These are phyloP conservation scores for Carassius gibelio DNA, from an alignment of 2,113 vertebrate species.

Conservation along the genomic window DNA sequence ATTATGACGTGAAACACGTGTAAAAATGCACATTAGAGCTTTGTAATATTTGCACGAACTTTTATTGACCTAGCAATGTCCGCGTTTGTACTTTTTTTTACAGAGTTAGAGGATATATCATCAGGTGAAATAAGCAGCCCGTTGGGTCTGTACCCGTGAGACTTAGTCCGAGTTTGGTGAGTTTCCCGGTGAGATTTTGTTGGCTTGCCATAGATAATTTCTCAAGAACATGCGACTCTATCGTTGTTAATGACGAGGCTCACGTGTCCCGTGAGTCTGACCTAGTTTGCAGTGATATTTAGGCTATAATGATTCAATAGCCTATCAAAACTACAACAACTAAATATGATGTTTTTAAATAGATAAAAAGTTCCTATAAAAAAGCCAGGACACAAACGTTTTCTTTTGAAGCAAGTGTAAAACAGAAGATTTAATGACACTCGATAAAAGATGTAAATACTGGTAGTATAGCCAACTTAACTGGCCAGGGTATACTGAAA, in stretches of 20 bases:
- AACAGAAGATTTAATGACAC: conserved; percentile 73
- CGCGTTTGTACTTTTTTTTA: neutral
- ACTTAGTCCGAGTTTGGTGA: neutral
- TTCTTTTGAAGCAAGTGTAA: conserved; percentile 48
- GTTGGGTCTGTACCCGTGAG: neutral
- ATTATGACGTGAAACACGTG: neutral
- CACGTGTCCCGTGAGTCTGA: conserved; percentile 18
- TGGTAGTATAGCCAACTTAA: conserved; percentile 31
- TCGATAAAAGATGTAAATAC: conserved; percentile 34
- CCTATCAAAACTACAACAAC: too few relatives aligned
- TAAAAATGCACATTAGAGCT: neutral
- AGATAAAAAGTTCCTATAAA: neutral
- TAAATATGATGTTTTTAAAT: neutral
- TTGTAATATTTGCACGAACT: neutral
- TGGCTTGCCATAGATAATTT: neutral
- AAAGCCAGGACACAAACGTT: conserved; percentile 35
- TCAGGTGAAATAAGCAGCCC: neutral
- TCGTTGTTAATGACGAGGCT: conserved; percentile 15
- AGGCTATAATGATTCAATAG: neutral
- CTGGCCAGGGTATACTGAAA: conserved; percentile 56
- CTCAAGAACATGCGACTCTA: neutral
- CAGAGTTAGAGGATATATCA: neutral
- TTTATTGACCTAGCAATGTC: neutral
- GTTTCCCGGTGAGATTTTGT: conserved; percentile 3
- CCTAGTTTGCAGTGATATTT: conserved; percentile 3